Percentiles rank a stretch among this genome's conserved stretches.
phyloP scores from a whole-genome alignment of 1,140 invertebrate species.

The Drosophila chauvacae region DNA sequence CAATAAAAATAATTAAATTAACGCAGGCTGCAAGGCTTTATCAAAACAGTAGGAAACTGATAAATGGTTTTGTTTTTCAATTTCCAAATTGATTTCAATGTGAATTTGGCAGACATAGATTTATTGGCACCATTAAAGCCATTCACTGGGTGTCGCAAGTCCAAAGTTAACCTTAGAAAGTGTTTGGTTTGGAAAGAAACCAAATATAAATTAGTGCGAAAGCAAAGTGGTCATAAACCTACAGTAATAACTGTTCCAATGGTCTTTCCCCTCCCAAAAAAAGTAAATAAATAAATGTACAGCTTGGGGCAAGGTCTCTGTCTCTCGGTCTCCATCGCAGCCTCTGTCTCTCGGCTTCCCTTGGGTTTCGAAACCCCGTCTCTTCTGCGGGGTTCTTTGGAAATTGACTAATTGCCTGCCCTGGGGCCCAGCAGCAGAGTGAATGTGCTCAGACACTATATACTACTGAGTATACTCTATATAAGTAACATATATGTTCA shows the following conservation, averaged over 20 bases:
- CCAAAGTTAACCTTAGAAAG: slow-evolving; percentile 22
- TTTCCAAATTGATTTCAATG: slow-evolving; percentile 12
- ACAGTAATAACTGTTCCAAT: slow-evolving; percentile 17
- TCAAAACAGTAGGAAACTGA: slow-evolving; percentile 2
- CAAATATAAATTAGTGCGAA: slow-evolving; percentile 23
- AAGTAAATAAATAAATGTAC: background rate
- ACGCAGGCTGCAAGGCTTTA: background rate
- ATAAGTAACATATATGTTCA: background rate
- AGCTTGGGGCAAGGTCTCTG: slow-evolving; percentile 46
- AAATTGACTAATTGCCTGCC: slow-evolving; percentile 70
- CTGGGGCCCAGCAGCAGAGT: slow-evolving; percentile 23
- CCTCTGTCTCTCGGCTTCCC: slow-evolving; percentile 1
- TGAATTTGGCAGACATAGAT: background rate
- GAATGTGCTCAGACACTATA: slow-evolving; percentile 7
- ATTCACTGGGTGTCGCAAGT: slow-evolving; percentile 2
- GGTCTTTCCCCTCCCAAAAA: slow-evolving; percentile 4
- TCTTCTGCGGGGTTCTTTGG: slow-evolving; percentile 23
- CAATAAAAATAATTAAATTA: background rate
- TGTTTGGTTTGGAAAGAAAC: slow-evolving; percentile 20
- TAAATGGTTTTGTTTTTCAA: slow-evolving; percentile 23
- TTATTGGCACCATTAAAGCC: slow-evolving; percentile 1
- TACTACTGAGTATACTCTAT: background rate
- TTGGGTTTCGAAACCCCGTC: background rate
- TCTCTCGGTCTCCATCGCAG: background rate
- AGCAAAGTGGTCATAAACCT: slow-evolving; percentile 26